These are phyloP conservation scores for Eupsilia transversa DNA, from an alignment of 2,888 invertebrate genomes.

Conservation along the genomic window DNA sequence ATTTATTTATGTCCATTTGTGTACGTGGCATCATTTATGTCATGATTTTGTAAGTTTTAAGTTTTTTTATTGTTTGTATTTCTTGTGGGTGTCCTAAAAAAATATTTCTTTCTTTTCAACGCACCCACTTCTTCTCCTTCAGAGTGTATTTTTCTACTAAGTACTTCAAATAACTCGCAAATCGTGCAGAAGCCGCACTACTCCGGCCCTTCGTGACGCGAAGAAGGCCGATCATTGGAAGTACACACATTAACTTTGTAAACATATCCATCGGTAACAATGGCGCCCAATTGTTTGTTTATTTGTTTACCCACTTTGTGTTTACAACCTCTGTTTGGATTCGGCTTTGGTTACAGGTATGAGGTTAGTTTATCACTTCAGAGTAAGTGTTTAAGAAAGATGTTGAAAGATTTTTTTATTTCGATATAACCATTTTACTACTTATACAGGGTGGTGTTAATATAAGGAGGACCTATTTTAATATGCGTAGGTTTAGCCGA, in stretches of 20 bases:
- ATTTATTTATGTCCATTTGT: background rate
- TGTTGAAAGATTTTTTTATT: background rate
- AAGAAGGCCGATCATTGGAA: constrained; percentile 51
- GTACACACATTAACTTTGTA: constrained; percentile 60
- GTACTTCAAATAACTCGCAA: constrained; percentile 11
- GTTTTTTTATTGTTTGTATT: background rate
- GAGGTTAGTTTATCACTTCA: constrained; percentile 29
- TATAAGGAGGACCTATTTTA: background rate
- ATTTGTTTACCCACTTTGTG: constrained; percentile 55
- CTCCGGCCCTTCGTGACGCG: background rate
- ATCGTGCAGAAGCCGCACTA: background rate
- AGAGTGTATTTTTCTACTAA: constrained; percentile 10
- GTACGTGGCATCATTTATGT: background rate
- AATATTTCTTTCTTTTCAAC: background rate
- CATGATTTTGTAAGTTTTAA: background rate
- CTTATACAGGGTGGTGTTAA: background rate
- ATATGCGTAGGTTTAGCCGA: background rate
- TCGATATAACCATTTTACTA: no score
- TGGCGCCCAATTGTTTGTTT: constrained; percentile 59
- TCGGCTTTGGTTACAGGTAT: constrained; percentile 55
- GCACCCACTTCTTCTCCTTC: background rate
- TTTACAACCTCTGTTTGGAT: constrained; percentile 53
- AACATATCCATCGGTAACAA: constrained; percentile 56
- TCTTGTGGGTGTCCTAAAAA: no score
- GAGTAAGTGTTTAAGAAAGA: constrained; percentile 4